Base-by-base conservation (phyloP, 2,888 invertebrate genomes). In the Dasypogon diadema region DNA sequence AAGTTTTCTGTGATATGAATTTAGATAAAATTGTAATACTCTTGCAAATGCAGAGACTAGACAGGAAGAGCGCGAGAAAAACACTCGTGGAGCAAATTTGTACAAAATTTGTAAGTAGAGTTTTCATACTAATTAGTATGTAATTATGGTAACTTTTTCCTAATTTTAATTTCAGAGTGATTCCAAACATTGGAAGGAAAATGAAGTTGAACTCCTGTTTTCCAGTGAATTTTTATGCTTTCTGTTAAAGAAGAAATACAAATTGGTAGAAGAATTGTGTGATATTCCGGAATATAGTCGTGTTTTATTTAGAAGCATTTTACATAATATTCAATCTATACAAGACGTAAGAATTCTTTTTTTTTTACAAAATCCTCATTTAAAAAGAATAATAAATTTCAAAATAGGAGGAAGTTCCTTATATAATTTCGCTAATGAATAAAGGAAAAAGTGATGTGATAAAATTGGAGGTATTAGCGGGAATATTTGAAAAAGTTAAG, bases 191-290 rank as follows among this genome's bases (percentile, higher is more conserved):
- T 79, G 77, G 75, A 75, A 42, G 75, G 51, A 16, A 73, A 75
- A 72, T 72, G 65, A 77, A 48, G 75, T 48, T 80, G 82, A 82
- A 76, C 81, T 83, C 68, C 79, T 85, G 79, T 83, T 82, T 79
- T 80, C 78, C 76, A 65, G 76, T 79, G 75, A 80, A 73, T 72
- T 81, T 81, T 82, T 80, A 84, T 80, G 83, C 83, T 81, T 84
- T 81, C 82, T 85, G 83, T 84, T 84, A 82, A 82, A 82, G 79
- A 83, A 84, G 80, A 82, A 83, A 82, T 83, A 83, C 80, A 81
- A 82, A 80, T 84, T 83, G 80, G 82, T 85, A 80, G 81, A 83
- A 80, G 81, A 82, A 79, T 81, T 85, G 75, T 84, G 83, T 80
- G 81, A 83, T 81, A 82, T 81, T 24, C 37, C 42, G 6, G 56